A percentile compares a stretch with the other conserved stretches of the same genome.
Evolutionary conservation across 2,888 invertebrate species (phyloP).

Genomic region (Cryptocephalus moraei): DNA sequence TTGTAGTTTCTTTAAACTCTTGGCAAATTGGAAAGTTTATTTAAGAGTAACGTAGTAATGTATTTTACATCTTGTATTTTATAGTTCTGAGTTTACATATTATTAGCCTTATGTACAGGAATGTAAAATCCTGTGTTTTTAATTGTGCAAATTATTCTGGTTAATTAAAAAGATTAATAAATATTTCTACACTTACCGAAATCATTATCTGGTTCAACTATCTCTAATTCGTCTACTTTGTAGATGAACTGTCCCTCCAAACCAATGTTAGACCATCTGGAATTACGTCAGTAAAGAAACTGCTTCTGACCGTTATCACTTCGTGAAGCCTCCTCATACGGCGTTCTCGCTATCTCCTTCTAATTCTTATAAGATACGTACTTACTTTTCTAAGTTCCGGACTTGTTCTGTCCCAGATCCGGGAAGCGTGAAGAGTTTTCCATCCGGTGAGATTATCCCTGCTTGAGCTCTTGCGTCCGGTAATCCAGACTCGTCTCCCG

Average conservation of each 20-base stretch:
- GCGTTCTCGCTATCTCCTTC: too few species aligned
- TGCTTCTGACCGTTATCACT: too few species aligned
- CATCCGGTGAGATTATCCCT: constrained; percentile 81
- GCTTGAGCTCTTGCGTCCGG: constrained; percentile 90
- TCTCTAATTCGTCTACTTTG: constrained; percentile 65
- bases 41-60: too few species aligned
- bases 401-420: constrained; percentile 91
- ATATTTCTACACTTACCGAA: constrained; percentile 7
- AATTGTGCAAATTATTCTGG: background rate
- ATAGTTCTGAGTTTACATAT: too few species aligned
- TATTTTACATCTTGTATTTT: too few species aligned
- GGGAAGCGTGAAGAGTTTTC: constrained; percentile 61
- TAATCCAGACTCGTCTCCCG: constrained; percentile 60
- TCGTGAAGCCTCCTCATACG: too few species aligned
- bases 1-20: too few species aligned
- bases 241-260: constrained; percentile 81
- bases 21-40: too few species aligned
- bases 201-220: constrained; percentile 54
- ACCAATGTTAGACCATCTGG: constrained; percentile 77
- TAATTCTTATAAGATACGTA: background rate
- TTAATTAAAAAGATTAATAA: background rate
- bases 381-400: constrained; percentile 65
- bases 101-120: too few species aligned
- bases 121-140: too few species aligned
- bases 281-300: constrained; percentile 16